Percentiles rank a stretch among this genome's conserved stretches.
Conservation (phyloP, 2,113 vertebrate species). For the Manacus vitellinus region DNA sequence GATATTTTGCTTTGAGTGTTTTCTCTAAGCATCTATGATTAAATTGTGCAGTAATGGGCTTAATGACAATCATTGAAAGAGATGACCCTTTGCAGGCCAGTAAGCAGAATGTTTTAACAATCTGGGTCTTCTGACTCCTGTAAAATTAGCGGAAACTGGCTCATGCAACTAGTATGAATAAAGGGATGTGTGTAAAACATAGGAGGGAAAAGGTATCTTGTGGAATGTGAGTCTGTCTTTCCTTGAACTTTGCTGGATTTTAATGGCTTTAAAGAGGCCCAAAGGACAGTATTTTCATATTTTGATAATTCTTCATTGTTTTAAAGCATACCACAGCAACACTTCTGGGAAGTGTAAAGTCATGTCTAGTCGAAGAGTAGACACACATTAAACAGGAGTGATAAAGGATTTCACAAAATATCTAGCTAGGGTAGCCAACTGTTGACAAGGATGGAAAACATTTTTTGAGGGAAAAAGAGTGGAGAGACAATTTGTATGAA, state of each 20-base stretch:
- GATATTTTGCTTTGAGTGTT: slow-evolving; percentile 4
- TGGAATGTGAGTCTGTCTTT: neutral
- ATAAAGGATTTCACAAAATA: neutral
- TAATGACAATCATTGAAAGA: neutral
- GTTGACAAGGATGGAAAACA: neutral
- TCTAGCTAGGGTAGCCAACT: neutral
- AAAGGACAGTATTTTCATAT: neutral
- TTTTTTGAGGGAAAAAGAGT: neutral
- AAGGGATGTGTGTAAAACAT: neutral
- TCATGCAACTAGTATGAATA: neutral
- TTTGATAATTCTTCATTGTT: neutral
- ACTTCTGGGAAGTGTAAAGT: neutral
- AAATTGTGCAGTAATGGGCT: neutral
- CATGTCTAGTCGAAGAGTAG: neutral
- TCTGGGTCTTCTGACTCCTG: neutral
- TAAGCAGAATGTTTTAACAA: neutral
- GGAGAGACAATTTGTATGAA: neutral
- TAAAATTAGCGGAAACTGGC: neutral
- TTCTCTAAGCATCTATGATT: slow-evolving; percentile 13
- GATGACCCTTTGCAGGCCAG: neutral
- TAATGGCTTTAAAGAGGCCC: neutral
- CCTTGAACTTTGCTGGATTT: neutral
- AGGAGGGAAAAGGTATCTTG: neutral
- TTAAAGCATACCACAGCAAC: neutral
- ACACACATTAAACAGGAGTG: neutral